phyloP scores from a whole-genome alignment of 2,888 invertebrate species.

The Strigamia transsilvanica region DNA sequence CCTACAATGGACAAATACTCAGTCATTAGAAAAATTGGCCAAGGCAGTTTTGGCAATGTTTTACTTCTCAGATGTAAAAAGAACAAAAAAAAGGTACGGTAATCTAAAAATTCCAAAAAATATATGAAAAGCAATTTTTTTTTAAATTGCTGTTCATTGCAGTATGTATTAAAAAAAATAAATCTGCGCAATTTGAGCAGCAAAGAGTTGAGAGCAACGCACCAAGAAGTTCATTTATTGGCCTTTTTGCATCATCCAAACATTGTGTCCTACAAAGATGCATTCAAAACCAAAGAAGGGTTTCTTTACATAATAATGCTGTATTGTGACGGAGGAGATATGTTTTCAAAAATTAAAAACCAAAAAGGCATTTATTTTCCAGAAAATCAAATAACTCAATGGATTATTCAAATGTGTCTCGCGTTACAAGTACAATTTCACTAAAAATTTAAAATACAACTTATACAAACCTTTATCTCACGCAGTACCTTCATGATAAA shows the following conservation, averaged over 20 bases:
- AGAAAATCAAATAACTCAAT: constrained; percentile 60
- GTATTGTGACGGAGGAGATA: constrained; percentile 67
- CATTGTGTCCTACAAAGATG: constrained; percentile 66
- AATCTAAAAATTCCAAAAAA: no score
- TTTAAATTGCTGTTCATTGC: no score
- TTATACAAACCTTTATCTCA: no score
- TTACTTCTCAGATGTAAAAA: no score
- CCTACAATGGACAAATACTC: constrained; percentile 46
- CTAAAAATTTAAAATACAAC: no score
- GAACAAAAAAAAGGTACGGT: no score
- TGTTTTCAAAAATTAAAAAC: constrained; percentile 64
- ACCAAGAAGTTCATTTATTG: constrained; percentile 64
- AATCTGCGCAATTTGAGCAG: constrained; percentile 56
- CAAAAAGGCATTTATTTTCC: constrained; percentile 64
- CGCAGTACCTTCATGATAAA: constrained; percentile 67
- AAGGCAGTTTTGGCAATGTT: constrained; percentile 65
- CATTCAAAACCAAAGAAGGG: constrained; percentile 65
- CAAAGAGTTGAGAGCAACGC: constrained; percentile 62
- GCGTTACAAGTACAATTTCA: constrained; percentile 60
- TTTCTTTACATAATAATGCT: constrained; percentile 67
- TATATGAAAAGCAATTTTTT: no score
- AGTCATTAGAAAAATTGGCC: constrained; percentile 64
- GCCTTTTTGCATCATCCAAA: constrained; percentile 66
- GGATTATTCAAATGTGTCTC: constrained; percentile 65
- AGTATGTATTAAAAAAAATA: constrained; percentile 66